These are phyloP conservation scores for Hedya salicella DNA, from an alignment of 2,888 invertebrate species.

Conservation along the genomic window DNA sequence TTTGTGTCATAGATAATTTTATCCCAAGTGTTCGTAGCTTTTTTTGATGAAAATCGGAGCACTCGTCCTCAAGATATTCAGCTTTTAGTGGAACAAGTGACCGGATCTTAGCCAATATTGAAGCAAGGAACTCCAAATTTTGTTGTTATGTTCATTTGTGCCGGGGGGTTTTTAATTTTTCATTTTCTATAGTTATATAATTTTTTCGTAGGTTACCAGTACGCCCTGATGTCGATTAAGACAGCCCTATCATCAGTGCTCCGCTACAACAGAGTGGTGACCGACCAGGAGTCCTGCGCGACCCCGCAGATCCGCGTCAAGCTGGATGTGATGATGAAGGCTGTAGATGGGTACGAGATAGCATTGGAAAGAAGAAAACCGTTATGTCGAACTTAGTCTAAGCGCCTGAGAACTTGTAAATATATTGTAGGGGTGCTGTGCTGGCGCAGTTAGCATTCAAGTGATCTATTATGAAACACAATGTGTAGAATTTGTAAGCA, in stretches of 20 bases:
- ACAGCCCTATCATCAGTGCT: conserved; percentile 63
- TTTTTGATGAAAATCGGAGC: no score
- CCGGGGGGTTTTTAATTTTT: neutral
- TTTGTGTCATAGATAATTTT: no score
- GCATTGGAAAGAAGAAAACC: conserved; percentile 58
- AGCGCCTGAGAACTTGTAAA: neutral
- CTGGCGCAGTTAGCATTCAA: no score
- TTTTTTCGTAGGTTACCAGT: conserved; percentile 69
- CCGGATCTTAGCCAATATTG: no score
- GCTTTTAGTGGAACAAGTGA: no score
- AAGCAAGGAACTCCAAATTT: no score
- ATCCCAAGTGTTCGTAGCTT: no score
- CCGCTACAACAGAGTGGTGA: conserved; percentile 62
- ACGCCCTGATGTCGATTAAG: conserved; percentile 76
- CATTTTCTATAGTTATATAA: neutral
- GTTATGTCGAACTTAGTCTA: neutral
- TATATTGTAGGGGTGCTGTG: neutral
- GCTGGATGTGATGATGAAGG: conserved; percentile 77
- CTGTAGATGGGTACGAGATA: conserved; percentile 67
- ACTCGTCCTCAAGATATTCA: no score
- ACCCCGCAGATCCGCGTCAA: conserved; percentile 69
- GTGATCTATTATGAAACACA: no score
- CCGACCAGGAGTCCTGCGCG: conserved; percentile 57
- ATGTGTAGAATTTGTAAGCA: no score
- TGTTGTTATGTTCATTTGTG: no score